Evolutionary conservation across 1,140 invertebrate genomes (phyloP).

Genomic region (Hycleus cichorii): DNA sequence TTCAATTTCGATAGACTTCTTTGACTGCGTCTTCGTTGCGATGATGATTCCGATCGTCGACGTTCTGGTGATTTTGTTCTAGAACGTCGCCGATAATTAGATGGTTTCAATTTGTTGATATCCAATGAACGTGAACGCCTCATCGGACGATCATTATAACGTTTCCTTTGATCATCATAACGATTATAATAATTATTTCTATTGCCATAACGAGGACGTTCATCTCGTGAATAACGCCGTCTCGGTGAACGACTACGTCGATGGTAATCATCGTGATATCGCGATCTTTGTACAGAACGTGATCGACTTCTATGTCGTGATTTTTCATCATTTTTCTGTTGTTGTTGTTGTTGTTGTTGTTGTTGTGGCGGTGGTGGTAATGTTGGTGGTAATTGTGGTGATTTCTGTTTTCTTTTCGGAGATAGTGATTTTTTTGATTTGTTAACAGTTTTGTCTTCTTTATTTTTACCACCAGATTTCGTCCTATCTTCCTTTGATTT

Average conservation of each 20-base stretch:
- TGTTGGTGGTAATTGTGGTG: neutral
- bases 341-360: neutral
- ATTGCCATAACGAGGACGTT: neutral
- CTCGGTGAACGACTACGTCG: constrained; percentile 8
- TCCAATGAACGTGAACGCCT: constrained; percentile 5
- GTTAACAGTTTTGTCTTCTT: neutral
- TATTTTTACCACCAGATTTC: constrained; percentile 6
- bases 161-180: constrained; percentile 4
- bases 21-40: constrained; percentile 1
- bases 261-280: neutral
- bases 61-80: constrained; percentile 6
- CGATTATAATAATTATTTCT: constrained; percentile 2
- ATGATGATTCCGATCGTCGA: constrained; percentile 6
- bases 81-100: too few relatives aligned
- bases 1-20: neutral
- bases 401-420: constrained; percentile 9
- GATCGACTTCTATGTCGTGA: neutral
- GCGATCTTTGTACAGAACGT: constrained; percentile 6
- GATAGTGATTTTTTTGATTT: constrained; percentile 17
- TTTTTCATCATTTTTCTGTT: neutral
- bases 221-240: constrained; percentile 10
- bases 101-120: neutral
- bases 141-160: constrained; percentile 1
- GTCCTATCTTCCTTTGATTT: constrained; percentile 18
- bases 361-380: neutral